Evolutionary conservation across 2,113 vertebrate genomes (phyloP).

Genomic region (Toxotes jaculatrix): DNA sequence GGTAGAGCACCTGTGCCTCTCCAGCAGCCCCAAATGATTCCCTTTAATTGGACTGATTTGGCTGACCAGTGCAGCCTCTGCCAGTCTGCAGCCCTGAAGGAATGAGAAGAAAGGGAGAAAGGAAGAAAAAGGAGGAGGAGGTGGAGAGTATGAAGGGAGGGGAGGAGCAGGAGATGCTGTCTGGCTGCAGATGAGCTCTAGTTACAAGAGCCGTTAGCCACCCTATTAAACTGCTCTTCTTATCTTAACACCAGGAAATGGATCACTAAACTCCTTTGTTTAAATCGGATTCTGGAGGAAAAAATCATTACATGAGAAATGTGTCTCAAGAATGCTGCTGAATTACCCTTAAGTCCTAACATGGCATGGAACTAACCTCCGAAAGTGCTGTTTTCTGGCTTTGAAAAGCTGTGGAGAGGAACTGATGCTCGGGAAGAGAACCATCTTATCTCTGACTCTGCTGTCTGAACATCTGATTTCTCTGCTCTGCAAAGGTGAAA

Average conservation of each 20-base stretch:
- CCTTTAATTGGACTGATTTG: constrained; percentile 73
- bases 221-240: constrained; percentile 55
- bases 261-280: constrained; percentile 64
- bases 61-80: constrained; percentile 63
- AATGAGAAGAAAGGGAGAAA: constrained; percentile 19
- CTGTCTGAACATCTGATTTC: neutral
- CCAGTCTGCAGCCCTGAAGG: constrained; percentile 47
- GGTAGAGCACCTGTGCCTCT: constrained; percentile 55
- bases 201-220: constrained; percentile 58
- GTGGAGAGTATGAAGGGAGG: neutral
- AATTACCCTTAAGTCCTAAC: constrained; percentile 38
- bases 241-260: constrained; percentile 66
- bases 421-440: neutral
- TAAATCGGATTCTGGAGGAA: constrained; percentile 57
- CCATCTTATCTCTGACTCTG: constrained; percentile 6
- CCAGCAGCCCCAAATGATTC: constrained; percentile 52
- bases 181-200: constrained; percentile 63
- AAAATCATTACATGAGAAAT: constrained; percentile 59
- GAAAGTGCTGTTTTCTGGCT: constrained; percentile 12
- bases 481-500: constrained; percentile 6
- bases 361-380: constrained; percentile 20
- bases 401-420: constrained; percentile 10
- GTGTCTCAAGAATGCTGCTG: constrained; percentile 24
- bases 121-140: constrained; percentile 1
- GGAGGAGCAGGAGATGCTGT: constrained; percentile 42